These are phyloP conservation scores for Grus americana DNA, from an alignment of 2,113 vertebrate genomes.

Conservation along the genomic window DNA sequence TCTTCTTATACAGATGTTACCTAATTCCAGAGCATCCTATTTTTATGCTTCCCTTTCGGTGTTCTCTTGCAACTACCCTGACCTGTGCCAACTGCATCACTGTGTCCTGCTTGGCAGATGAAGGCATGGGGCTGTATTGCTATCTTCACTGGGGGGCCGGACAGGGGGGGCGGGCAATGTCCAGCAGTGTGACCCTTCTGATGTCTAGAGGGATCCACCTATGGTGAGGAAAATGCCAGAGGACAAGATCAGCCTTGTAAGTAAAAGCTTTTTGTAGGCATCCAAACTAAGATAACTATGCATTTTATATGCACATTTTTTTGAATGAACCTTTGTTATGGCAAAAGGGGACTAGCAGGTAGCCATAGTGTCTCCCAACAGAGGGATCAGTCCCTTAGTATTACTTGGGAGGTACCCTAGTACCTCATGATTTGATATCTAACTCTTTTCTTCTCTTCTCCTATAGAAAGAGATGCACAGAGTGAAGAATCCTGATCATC, in stretches of 20 bases:
- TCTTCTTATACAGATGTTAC: neutral
- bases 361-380: neutral
- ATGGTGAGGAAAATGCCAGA: accelerated
- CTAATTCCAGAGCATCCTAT: neutral
- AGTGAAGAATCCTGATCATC: neutral
- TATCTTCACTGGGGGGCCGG: neutral
- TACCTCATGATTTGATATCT: neutral
- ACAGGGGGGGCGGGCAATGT: too few relatives aligned
- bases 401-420: neutral
- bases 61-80: neutral
- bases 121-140: neutral
- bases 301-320: neutral
- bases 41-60: neutral
- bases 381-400: neutral
- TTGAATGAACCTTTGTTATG: neutral
- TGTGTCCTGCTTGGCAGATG: neutral
- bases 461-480: neutral
- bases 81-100: neutral
- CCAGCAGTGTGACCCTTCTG: neutral
- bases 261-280: neutral
- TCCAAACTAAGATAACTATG: neutral
- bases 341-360: neutral
- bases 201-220: neutral
- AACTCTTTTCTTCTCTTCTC: neutral
- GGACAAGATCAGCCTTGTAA: neutral